phyloP scores from a whole-genome alignment of 2,888 invertebrate genomes.

The Mesorhabditis sp. region DNA sequence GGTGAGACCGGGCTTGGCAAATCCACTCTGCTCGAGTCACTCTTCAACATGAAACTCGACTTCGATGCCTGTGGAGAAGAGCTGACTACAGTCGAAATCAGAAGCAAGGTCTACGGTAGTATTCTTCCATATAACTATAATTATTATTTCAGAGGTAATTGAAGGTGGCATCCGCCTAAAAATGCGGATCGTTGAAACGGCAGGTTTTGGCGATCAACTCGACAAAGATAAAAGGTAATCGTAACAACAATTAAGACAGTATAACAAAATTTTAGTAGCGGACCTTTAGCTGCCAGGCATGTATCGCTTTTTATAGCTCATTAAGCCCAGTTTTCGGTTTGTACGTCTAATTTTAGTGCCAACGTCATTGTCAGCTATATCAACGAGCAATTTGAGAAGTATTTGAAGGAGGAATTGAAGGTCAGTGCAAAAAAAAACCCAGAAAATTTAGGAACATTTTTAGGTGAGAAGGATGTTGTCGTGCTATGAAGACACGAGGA shows the following conservation, averaged over 20 bases:
- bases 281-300: not conserved
- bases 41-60: constrained; percentile 95
- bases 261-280: not conserved
- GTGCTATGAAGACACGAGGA: constrained; percentile 86
- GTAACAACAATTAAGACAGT: not conserved
- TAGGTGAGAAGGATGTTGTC: constrained; percentile 70
- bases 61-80: constrained; percentile 84
- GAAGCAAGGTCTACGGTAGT: constrained; percentile 82
- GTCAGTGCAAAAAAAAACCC: constrained; percentile 67
- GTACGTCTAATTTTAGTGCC: constrained; percentile 69
- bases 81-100: constrained; percentile 90
- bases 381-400: constrained; percentile 94
- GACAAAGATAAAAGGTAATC: constrained; percentile 86
- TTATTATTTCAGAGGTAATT: constrained; percentile 59
- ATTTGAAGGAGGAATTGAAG: constrained; percentile 87
- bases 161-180: constrained; percentile 64
- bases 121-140: not conserved
- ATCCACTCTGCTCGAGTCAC: constrained; percentile 94
- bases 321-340: not conserved
- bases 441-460: constrained; percentile 54
- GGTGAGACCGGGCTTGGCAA: constrained; percentile 98
- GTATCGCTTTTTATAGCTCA: too few relatives aligned
- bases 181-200: constrained; percentile 93
- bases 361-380: constrained; percentile 97
- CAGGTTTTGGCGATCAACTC: constrained; percentile 99